Evolutionary conservation across 2,888 invertebrate genomes (phyloP).

Genomic region (Andrena fulva): DNA sequence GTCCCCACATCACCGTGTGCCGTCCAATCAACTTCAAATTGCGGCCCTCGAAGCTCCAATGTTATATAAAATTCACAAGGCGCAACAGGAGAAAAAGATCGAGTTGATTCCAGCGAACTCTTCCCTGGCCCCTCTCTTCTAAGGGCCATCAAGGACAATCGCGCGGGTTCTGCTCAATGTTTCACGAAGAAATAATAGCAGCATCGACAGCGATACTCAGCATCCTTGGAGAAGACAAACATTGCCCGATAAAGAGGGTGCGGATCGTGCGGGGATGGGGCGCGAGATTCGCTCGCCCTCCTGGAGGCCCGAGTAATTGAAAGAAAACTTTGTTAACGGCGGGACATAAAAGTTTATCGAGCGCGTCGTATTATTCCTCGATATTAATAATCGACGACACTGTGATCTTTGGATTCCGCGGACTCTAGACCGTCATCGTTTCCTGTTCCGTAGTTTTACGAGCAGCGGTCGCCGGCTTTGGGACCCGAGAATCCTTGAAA

Average conservation of each 20-base stretch:
- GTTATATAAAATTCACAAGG: constrained; percentile 35
- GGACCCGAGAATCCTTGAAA: background rate
- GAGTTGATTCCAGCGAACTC: background rate
- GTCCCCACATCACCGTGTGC: no score
- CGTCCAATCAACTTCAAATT: no score
- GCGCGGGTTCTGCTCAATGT: constrained; percentile 26
- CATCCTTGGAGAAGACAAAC: constrained; percentile 37
- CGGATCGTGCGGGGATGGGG: background rate
- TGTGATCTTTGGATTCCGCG: background rate
- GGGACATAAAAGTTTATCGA: constrained; percentile 32
- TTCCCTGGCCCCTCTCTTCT: background rate
- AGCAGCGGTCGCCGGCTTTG: constrained; percentile 2
- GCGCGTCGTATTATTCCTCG: constrained; percentile 27
- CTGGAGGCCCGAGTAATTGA: constrained; percentile 28
- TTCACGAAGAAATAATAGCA: constrained; percentile 53
- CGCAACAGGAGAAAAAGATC: background rate
- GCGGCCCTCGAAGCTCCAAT: background rate
- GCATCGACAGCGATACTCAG: constrained; percentile 4
- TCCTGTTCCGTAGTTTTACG: background rate
- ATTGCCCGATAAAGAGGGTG: constrained; percentile 4
- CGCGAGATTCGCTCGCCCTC: background rate
- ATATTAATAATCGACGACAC: constrained; percentile 41
- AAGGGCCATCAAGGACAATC: constrained; percentile 8
- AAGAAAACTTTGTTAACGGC: constrained; percentile 52
- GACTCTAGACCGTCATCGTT: background rate